Evolutionary conservation across 2,113 vertebrate genomes (phyloP).

Genomic region (Lagenorhynchus albirostris): DNA sequence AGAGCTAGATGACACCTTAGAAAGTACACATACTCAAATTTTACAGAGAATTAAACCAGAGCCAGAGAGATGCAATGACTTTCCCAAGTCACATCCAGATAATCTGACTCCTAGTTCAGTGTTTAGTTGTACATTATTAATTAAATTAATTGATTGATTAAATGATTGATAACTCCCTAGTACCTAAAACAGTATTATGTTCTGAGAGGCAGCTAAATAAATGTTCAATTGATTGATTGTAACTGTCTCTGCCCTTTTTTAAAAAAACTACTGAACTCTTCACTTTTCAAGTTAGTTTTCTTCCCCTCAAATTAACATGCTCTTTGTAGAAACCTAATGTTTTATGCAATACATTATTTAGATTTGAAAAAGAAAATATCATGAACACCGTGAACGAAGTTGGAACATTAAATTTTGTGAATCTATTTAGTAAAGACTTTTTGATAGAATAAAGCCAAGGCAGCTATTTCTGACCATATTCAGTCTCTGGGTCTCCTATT

Average conservation of each 20-base stretch:
- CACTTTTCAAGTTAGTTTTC: background rate
- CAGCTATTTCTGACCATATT: background rate
- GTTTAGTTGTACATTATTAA: background rate
- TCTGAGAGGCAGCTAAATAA: background rate
- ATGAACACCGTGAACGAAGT: background rate
- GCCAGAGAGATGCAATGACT: background rate
- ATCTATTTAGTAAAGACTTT: background rate
- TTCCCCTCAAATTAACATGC: constrained; percentile 19
- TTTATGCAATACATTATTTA: background rate
- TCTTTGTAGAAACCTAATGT: background rate
- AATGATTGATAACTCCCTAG: background rate
- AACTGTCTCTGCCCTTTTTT: background rate
- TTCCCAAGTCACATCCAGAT: background rate
- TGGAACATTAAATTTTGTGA: background rate
- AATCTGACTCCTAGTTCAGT: background rate
- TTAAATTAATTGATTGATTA: background rate
- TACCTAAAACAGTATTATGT: background rate
- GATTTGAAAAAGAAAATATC: background rate
- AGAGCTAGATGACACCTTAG: background rate
- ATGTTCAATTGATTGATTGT: background rate
- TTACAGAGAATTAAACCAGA: background rate
- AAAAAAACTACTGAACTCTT: background rate
- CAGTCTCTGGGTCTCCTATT: background rate
- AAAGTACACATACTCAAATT: background rate
- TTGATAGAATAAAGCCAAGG: background rate